These are phyloP conservation scores for Anableps anableps DNA, from an alignment of 2,797 vertebrate species.

Conservation along the genomic window DNA sequence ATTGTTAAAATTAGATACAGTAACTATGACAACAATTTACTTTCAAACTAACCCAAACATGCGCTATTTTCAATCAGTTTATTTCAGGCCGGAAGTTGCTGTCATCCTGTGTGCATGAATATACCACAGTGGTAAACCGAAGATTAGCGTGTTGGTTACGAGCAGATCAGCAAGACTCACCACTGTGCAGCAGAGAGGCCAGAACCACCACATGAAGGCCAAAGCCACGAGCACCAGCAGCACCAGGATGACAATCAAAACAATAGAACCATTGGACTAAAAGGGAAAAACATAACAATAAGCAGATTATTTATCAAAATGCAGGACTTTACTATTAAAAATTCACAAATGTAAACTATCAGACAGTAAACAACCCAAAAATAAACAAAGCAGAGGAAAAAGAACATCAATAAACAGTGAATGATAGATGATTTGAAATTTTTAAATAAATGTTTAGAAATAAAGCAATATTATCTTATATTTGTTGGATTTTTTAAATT, in stretches of 20 bases:
- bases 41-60: background rate
- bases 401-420: background rate
- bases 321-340: background rate
- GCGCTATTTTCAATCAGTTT: background rate
- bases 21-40: background rate
- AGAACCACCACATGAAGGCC: slow-evolving; percentile 96
- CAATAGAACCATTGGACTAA: slow-evolving; percentile 86
- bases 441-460: background rate
- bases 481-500: too few species aligned
- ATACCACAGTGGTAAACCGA: background rate
- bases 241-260: slow-evolving; percentile 88
- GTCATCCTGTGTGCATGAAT: background rate
- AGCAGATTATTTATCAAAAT: background rate
- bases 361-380: background rate
- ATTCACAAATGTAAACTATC: background rate
- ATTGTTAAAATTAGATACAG: background rate
- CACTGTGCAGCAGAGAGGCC: slow-evolving; percentile 97
- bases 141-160: background rate
- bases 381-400: background rate
- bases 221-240: slow-evolving; percentile 85
- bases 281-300: background rate
- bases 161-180: slow-evolving; percentile 80
- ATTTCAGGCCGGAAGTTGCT: background rate
- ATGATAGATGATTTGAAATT: background rate
- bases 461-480: too few species aligned